Evolutionary conservation across 2,888 invertebrate genomes (phyloP).

Genomic region (Bugulina stolonifera): DNA sequence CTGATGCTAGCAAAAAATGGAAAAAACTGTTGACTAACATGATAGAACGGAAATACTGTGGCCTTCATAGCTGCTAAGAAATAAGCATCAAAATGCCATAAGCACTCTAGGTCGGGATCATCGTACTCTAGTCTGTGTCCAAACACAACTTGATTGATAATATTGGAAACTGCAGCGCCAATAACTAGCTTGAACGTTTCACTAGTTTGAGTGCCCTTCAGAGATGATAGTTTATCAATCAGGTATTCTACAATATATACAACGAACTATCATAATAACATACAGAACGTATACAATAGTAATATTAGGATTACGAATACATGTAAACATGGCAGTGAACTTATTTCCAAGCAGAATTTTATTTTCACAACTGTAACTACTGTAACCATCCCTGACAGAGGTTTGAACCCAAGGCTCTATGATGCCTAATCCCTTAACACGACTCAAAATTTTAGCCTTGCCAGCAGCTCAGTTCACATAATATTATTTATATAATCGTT

Average conservation of each 20-base stretch:
- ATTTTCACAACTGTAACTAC: too few relatives aligned
- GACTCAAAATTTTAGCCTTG: too few relatives aligned
- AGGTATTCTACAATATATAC: not conserved
- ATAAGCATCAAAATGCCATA: not conserved
- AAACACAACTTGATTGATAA: constrained; percentile 19
- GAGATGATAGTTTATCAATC: not conserved
- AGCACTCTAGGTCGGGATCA: not conserved
- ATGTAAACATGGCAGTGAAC: too few relatives aligned
- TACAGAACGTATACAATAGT: too few relatives aligned
- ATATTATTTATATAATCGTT: too few relatives aligned
- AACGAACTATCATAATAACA: not conserved
- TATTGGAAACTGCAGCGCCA: constrained; percentile 1
- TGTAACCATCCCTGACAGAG: too few relatives aligned
- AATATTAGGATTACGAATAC: too few relatives aligned
- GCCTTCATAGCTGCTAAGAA: not conserved
- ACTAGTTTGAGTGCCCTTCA: not conserved
- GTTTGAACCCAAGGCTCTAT: too few relatives aligned
- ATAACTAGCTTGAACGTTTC: not conserved
- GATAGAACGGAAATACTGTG: not conserved
- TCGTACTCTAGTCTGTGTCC: constrained; percentile 17
- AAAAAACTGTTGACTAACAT: constrained; percentile 3
- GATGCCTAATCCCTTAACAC: too few relatives aligned
- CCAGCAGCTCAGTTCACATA: too few relatives aligned
- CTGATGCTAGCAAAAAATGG: not conserved
- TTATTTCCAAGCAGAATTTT: too few relatives aligned